Percentiles rank a stretch among this genome's conserved stretches.
phyloP scores from a whole-genome alignment of 2,888 invertebrate species.

The Metopia argyrocephala region DNA sequence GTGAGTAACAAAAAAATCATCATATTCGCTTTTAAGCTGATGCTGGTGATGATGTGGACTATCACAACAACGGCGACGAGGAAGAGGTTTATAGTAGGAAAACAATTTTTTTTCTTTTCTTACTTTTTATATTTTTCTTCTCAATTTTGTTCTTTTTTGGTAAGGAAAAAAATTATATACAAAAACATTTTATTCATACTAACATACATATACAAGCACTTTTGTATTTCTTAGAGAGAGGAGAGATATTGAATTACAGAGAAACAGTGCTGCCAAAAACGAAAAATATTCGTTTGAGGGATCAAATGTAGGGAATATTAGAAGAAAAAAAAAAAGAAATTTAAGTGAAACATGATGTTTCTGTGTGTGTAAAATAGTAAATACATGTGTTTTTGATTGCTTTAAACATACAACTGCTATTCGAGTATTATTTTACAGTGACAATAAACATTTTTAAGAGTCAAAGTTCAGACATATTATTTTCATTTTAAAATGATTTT shows the following conservation, averaged over 20 bases:
- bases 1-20: constrained; percentile 57
- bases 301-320: constrained; percentile 42
- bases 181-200: background rate
- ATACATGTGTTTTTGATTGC: background rate
- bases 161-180: constrained; percentile 8
- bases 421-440: constrained; percentile 6
- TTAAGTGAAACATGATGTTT: constrained; percentile 13
- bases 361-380: constrained; percentile 1
- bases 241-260: constrained; percentile 10
- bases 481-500: background rate
- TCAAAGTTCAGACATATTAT: background rate
- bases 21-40: background rate
- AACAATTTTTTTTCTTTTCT: constrained; percentile 21
- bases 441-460: background rate
- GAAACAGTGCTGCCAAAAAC: constrained; percentile 26
- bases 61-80: constrained; percentile 24
- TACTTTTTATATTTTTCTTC: constrained; percentile 9
- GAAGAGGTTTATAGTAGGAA: no score
- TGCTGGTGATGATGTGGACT: no score
- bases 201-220: background rate
- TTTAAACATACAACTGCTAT: constrained; percentile 3
- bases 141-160: constrained; percentile 1
- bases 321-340: constrained; percentile 3
- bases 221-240: constrained; percentile 2
- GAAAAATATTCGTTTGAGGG: constrained; percentile 7